Conservation (phyloP, 2,113 vertebrate species). For the Peromyscus californicus region DNA sequence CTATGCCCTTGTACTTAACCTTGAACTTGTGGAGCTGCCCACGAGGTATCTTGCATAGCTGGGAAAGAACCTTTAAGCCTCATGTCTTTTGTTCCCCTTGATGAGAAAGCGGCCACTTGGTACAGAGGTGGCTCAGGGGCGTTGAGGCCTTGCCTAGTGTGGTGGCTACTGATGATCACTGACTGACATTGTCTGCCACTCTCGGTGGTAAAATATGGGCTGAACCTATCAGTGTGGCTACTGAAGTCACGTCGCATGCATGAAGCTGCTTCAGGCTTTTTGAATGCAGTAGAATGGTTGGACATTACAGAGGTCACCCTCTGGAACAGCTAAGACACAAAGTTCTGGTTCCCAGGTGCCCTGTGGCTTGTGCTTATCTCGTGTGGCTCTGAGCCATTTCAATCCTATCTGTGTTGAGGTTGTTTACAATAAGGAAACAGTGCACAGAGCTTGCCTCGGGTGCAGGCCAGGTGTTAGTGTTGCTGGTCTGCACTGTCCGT, state of each 20-base stretch:
- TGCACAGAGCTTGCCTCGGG: neutral
- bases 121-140: neutral
- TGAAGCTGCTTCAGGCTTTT: neutral
- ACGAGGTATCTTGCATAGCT: neutral
- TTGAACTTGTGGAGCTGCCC: neutral
- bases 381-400: neutral
- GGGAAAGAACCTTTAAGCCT: neutral
- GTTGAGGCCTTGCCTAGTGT: neutral
- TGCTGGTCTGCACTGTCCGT: fast-evolving
- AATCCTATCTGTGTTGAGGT: neutral
- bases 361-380: neutral
- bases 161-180: neutral
- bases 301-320: neutral
- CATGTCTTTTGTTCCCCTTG: neutral
- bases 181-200: fast-evolving
- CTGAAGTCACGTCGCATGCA: neutral
- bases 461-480: neutral
- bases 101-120: neutral
- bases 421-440: fast-evolving
- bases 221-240: neutral
- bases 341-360: neutral
- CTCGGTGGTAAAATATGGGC: neutral
- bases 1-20: neutral
- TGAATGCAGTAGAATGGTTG: neutral
- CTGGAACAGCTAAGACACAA: neutral